phyloP scores from a whole-genome alignment of 1,140 invertebrate species.

The Pseudoatta argentina region DNA sequence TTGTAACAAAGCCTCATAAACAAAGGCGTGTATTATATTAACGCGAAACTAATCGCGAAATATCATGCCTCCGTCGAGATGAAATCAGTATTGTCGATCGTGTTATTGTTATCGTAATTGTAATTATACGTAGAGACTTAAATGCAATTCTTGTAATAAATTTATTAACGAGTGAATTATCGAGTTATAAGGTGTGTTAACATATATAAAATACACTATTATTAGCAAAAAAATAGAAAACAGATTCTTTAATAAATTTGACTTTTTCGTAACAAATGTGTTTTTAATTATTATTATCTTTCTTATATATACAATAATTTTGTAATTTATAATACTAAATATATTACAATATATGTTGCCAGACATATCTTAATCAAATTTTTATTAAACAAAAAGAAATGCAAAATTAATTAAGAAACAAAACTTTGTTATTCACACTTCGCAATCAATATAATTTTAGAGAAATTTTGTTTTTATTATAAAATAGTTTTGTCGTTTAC shows the following conservation, averaged over 20 bases:
- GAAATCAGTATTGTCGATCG: constrained; percentile 18
- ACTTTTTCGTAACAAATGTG: not conserved
- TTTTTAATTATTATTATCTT: not conserved
- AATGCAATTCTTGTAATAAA: not conserved
- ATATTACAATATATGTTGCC: not conserved
- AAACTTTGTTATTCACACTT: not conserved
- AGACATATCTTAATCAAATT: constrained; percentile 1
- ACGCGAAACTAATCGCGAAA: constrained; percentile 45
- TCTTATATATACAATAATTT: not conserved
- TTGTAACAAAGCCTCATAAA: constrained; percentile 39
- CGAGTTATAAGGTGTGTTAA: not conserved
- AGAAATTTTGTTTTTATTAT: not conserved
- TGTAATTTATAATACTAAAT: not conserved
- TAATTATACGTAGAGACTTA: not conserved
- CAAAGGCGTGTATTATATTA: constrained; percentile 47
- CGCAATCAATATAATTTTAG: not conserved
- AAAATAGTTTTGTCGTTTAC: not conserved
- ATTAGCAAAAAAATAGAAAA: not conserved
- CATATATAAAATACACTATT: not conserved
- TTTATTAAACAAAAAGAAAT: not conserved
- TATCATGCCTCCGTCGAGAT: constrained; percentile 13
- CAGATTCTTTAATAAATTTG: not conserved
- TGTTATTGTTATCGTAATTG: not conserved
- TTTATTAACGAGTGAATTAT: constrained; percentile 3
- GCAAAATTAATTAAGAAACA: not conserved